phyloP scores from a whole-genome alignment of 2,888 invertebrate species.

The Calameuta pallipes region DNA sequence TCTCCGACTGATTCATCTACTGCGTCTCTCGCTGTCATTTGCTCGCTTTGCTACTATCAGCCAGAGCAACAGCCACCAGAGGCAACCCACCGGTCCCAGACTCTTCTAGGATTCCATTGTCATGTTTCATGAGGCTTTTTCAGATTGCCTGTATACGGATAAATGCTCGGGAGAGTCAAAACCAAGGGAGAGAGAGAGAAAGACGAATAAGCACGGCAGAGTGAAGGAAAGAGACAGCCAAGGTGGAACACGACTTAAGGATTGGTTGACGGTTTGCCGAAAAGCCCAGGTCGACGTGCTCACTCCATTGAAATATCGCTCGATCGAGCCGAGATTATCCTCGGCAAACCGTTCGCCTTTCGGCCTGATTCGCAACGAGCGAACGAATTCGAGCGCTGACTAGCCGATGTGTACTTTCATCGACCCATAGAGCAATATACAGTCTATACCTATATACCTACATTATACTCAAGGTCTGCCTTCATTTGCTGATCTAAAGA shows the following conservation, averaged over 20 bases:
- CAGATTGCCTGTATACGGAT: neutral
- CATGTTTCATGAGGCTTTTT: conserved; percentile 40
- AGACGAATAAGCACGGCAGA: conserved; percentile 16
- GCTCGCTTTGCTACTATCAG: conserved; percentile 12
- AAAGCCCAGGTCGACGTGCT: conserved; percentile 22
- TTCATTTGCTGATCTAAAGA: neutral
- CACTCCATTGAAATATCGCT: neutral
- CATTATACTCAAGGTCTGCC: neutral
- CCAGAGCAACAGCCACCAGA: neutral
- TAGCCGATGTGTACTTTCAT: neutral
- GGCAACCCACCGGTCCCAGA: conserved; percentile 16
- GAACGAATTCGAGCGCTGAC: neutral
- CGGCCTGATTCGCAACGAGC: neutral
- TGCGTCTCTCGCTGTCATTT: conserved; percentile 25
- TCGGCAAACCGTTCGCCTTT: neutral
- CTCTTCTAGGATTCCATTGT: conserved; percentile 45
- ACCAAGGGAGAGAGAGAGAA: conserved; percentile 20
- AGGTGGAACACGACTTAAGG: conserved; percentile 14
- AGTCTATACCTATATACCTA: neutral
- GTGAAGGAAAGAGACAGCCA: conserved; percentile 22
- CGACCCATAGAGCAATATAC: neutral
- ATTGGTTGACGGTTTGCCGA: conserved; percentile 14
- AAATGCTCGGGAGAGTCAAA: conserved; percentile 31
- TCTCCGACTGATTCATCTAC: conserved; percentile 36
- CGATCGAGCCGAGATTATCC: neutral